Base-by-base conservation (phyloP, 2,113 vertebrate genomes). In the Leptocoma aspasia region DNA sequence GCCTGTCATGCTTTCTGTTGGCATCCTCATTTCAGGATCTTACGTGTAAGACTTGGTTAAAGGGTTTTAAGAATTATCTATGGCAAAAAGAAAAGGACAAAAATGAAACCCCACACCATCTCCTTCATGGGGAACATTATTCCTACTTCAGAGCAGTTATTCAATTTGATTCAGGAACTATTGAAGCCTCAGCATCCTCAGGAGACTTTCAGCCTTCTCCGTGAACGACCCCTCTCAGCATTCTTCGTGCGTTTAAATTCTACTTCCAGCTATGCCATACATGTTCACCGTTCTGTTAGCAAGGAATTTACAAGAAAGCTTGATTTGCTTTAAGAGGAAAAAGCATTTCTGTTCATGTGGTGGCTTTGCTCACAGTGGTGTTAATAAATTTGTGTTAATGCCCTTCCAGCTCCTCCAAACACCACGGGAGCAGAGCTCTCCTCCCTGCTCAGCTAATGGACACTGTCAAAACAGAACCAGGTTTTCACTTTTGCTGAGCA, bases 91-190 rank as follows among this genome's bases (percentile, higher is more conserved):
- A 52, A 79, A 60, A 52, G 60, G 24, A 30, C 22, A 76, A 24
- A 69, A 69, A 53, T 1, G 18, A 78, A 94, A 42, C 27, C 49
- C 60, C 35, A 42, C 9, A 37, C 9, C 39, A n/a, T 31, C 75
- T 30, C 52, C 78, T 89, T 41, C 77, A 95, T 45, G 35, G 53
- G 73, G 69, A 91, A 84, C 92, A 77, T 73, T 54, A 92, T 66
- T 93, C 69, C 70, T 71, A 59, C 56, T 91, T 89, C 52, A 94
- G 72, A 47, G 61, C 31, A 81, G 44, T 77, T 88, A 66, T 31
- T 80, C 13, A 17, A 13, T 89, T 73, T 68, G 69, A 89, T 64
- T 71, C 33, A 91, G 56, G 53, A 95, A 93, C 77, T 94, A 83
- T 71, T 78, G 86, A 90, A 94, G 54, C 64, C 42, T 83, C 52